Percentiles rank a stretch among this genome's conserved stretches.
Conservation (phyloP, 2,888 invertebrate species). For the Thecophora atra region DNA sequence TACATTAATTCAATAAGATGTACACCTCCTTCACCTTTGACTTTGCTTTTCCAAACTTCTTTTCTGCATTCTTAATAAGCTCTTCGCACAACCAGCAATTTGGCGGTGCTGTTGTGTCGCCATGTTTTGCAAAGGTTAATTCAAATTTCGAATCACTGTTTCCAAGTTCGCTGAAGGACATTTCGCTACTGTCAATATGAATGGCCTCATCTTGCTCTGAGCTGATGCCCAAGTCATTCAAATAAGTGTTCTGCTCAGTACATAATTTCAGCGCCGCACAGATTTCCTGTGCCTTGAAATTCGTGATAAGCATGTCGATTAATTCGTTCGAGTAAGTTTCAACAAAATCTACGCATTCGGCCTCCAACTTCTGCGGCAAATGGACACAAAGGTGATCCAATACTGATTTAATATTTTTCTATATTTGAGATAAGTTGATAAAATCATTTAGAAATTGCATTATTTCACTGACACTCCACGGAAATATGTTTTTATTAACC, state of each 20-base stretch:
- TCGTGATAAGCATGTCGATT: conserved; percentile 79
- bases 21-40: conserved; percentile 47
- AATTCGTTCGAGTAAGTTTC: conserved; percentile 79
- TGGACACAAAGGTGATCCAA: conserved; percentile 77
- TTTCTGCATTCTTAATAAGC: conserved; percentile 58
- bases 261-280: conserved; percentile 83
- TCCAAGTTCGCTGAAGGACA: conserved; percentile 51
- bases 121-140: conserved; percentile 49
- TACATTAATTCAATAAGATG: not conserved
- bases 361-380: conserved; percentile 72
- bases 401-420: conserved; percentile 76
- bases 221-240: conserved; percentile 54
- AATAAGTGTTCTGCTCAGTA: conserved; percentile 67
- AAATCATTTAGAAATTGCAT: not conserved
- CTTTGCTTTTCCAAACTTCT: conserved; percentile 57
- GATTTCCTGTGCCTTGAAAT: conserved; percentile 79
- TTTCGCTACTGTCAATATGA: conserved; percentile 43
- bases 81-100: conserved; percentile 62
- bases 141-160: conserved; percentile 57
- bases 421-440: conserved; percentile 46
- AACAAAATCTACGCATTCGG: conserved; percentile 80
- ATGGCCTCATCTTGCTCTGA: conserved; percentile 42
- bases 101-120: conserved; percentile 48
- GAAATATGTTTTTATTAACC: conserved; percentile 65
- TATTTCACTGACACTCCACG: not conserved